phyloP scores from a whole-genome alignment of 2,113 vertebrate genomes.

The Ophthalmolycus amberensis region DNA sequence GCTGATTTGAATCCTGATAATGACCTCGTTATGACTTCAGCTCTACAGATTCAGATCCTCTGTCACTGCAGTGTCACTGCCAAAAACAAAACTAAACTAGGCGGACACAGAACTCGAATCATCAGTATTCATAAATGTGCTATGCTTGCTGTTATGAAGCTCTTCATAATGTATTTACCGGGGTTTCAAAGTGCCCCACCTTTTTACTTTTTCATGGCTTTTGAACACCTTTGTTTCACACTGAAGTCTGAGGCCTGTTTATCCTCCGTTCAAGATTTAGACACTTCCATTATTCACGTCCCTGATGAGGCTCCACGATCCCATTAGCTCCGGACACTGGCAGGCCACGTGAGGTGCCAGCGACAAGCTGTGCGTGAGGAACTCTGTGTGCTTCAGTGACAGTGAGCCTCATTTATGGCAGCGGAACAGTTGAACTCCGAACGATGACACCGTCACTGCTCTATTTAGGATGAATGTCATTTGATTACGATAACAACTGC shows the following conservation, averaged over 20 bases:
- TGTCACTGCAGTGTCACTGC: neutral
- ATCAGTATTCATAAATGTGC: slow-evolving; percentile 27
- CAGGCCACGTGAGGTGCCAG: slow-evolving; percentile 27
- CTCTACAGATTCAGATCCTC: neutral
- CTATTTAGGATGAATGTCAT: slow-evolving; percentile 17
- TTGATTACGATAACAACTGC: neutral
- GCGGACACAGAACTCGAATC: slow-evolving; percentile 8
- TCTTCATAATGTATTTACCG: slow-evolving; percentile 24
- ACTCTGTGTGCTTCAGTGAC: slow-evolving; percentile 4
- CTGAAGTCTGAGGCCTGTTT: slow-evolving; percentile 29
- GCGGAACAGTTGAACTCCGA: neutral
- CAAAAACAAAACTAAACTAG: slow-evolving; percentile 9
- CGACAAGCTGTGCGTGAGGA: slow-evolving; percentile 45
- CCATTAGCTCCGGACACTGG: slow-evolving; percentile 49
- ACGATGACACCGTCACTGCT: neutral
- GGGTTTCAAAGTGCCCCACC: slow-evolving; percentile 2
- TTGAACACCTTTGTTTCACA: slow-evolving; percentile 29
- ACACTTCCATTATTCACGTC: slow-evolving; percentile 59
- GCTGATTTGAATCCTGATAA: slow-evolving; percentile 10
- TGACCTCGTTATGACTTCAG: neutral
- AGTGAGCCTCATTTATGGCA: slow-evolving; percentile 28
- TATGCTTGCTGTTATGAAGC: neutral
- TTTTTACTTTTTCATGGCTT: slow-evolving; percentile 37
- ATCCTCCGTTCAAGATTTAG: slow-evolving; percentile 32
- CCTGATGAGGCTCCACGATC: slow-evolving; percentile 47